Evolutionary conservation across 2,888 invertebrate species (phyloP), one percentile per base, ranked within the genome.

Genomic region (Ectemnius cavifrons): DNA sequence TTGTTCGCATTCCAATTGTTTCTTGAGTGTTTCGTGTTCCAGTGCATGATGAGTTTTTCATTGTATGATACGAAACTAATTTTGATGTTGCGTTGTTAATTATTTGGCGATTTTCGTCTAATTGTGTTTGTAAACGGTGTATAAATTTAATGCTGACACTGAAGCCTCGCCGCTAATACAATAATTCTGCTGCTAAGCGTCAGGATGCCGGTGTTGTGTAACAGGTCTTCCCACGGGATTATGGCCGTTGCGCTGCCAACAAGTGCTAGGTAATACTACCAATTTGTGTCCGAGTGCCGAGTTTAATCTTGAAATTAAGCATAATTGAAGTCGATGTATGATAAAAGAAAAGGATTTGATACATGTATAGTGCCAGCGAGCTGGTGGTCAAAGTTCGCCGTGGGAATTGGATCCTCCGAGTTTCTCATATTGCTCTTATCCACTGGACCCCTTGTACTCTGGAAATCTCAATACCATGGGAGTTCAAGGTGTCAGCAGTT

Each of bases 141-240:
- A 67, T 68, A 70, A 75, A 74, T 79, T 74, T 80, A 70, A 73
- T 69, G 73, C 69, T 65, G 77, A 76, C 77, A 59, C 72, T 81
- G 73, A 76, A 78, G 68, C 73, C 75, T 67, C 70, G 77, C 71
- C 64, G 78, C 84, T 84, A 84, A 83, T 84, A 64, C 77, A 84
- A 85, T 83, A 84, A 86, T 83, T 78, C 71, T 81, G 81, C 71
- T 81, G 81, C 83, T 86, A 86, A 86, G 82, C 84, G 83, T 81
- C 78, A 84, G 82, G 86, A 82, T 86, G 86, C 85, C 84, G 85
- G 79, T 87, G 82, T 87, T 86, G 85, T 85, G 81, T 85, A 86
- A 86, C 88, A 89, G 89, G 88, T 88, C 88, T 89, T 87, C 86
- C 79, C 88, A 82, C 86, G 85, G 86, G 88, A 89, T 84, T 88